Evolutionary conservation across 2,113 vertebrate species (phyloP), one percentile per base, ranked within the genome.

Genomic region (Cebidichthys violaceus): DNA sequence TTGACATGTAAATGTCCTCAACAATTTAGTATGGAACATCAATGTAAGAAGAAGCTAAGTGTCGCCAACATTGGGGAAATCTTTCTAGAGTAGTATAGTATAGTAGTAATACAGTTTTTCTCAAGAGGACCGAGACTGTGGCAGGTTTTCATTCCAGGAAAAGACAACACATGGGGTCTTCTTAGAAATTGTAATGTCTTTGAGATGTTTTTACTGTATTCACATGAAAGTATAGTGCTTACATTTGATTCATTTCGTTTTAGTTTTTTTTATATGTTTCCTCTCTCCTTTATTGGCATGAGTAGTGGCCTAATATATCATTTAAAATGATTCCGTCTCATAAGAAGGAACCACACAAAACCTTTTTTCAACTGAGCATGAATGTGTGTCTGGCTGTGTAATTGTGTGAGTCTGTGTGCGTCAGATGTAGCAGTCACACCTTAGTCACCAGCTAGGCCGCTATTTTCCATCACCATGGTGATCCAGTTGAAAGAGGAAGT

Each of bases 401-500:
- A 31, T 65, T 73, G 61, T 86, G 17, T 59, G 22, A 33, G 43
- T 77, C 52, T 35, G 15, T 65, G 39, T 41, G 10, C 20, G 20
- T 60, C 75, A 35, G 70, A 75, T 60, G 9, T 45, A 43, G 17
- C 17, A 57, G 54, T 64, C 55, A 33, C 1, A 2, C 22, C 33
- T 74, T 71, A 41, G 54, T 76, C 60, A 70, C n/a, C 33, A 61
- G 41, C 76, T 43, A 29, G 13, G 59, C 41, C 18, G 37, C 70
- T 57, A 37, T 73, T 67, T 70, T 59, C 52, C 41, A 82, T 84
- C 75, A 70, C 78, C 41, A 80, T 27, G 57, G 62, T 54, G 55
- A 89, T 79, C 50, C 29, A 45, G 65, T 79, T 65, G 29, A 80
- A 47, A 31, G 35, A 67, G 47, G 62, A 91, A 79, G 33, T 29